Percentiles rank a stretch among this genome's conserved stretches.
phyloP scores from a whole-genome alignment of 1,140 invertebrate species.

The Chionoecetes opilio region DNA sequence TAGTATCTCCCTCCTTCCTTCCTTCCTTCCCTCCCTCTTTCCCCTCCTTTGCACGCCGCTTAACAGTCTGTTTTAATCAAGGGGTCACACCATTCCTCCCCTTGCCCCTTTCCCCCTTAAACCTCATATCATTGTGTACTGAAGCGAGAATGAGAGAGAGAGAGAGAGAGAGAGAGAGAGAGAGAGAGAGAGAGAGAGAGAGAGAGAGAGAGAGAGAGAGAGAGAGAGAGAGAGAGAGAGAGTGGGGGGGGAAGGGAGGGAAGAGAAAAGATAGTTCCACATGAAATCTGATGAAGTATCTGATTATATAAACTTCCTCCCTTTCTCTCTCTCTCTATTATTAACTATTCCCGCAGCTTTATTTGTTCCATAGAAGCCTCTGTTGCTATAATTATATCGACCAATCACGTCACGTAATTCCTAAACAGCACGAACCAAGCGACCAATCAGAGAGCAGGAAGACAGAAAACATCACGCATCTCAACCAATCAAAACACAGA shows the following conservation, averaged over 20 bases:
- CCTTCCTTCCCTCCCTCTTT: not conserved
- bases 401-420: not conserved
- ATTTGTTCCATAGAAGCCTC: not conserved
- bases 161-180: constrained; percentile 32
- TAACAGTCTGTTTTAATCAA: constrained; percentile 58
- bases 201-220: constrained; percentile 46
- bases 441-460: not conserved
- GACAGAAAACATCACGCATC: not conserved
- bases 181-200: constrained; percentile 46
- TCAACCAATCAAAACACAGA: not conserved
- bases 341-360: not conserved
- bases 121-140: not conserved
- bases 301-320: constrained; percentile 49
- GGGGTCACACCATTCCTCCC: constrained; percentile 4
- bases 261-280: not conserved
- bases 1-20: not conserved
- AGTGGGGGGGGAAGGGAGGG: constrained; percentile 10
- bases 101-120: not conserved
- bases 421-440: not conserved
- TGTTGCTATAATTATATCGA: not conserved
- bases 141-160: constrained; percentile 7
- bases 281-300: constrained; percentile 60
- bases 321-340: not conserved
- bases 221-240: constrained; percentile 47
- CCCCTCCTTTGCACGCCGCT: not conserved